Conservation (phyloP, 2,113 vertebrate genomes). For the Thunnus thynnus region DNA sequence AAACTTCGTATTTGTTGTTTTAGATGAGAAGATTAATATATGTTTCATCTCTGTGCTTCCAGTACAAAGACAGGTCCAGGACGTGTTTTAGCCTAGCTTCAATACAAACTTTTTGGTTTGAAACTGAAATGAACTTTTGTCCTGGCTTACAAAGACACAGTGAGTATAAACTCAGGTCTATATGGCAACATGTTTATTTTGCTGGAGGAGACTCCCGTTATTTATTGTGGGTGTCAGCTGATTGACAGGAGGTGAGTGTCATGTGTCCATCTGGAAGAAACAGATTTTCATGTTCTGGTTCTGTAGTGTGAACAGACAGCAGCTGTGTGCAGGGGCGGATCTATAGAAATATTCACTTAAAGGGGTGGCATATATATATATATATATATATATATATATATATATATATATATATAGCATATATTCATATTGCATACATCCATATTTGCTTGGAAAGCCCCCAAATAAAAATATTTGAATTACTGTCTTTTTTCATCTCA, state of each 20-base stretch:
- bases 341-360: no score
- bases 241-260: conserved; percentile 64
- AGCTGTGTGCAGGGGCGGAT: conserved; percentile 51
- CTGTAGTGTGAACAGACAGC: conserved; percentile 53
- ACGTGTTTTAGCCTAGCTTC: neutral
- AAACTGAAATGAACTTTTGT: neutral
- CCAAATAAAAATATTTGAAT: no score
- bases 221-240: conserved; percentile 38
- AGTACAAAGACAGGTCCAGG: no score
- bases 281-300: conserved; percentile 56
- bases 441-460: no score
- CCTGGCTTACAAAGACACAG: neutral
- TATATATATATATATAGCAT: no score
- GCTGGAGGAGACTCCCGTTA: conserved; percentile 19
- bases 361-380: no score
- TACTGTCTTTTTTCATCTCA: no score
- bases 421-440: no score
- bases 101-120: neutral
- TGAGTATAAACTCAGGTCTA: neutral
- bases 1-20: neutral
- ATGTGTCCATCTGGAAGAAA: conserved; percentile 69
- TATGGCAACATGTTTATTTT: conserved; percentile 24
- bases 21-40: neutral
- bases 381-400: no score
- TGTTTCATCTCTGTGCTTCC: no score